Base-by-base conservation (phyloP, 2,113 vertebrate genomes). In the Gasterosteus nipponicus region DNA sequence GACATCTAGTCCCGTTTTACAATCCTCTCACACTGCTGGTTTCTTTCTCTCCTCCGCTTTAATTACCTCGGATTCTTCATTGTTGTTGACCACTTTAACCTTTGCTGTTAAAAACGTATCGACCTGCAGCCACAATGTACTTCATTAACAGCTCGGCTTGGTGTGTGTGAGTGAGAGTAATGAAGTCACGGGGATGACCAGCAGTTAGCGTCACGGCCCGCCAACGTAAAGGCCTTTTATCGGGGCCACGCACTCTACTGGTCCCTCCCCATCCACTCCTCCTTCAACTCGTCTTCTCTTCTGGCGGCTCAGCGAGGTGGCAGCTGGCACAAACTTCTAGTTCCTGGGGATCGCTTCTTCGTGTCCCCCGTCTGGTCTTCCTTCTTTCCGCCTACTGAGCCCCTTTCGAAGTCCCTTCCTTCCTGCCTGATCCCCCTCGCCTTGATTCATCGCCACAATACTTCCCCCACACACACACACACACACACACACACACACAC, bases 391-490 rank as follows among this genome's bases (percentile, higher is more conserved):
- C 77, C 86, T 74, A 67, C 84, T 87, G 87, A 89, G 87, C 89
- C 77, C 78, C 81, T 73, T 54, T 81, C 78, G 91, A 89, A 93
- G 87, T 86, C 89, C 73, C 81, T 90, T 93, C 88, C 88, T 91
- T 92, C 91, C 91, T 89, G 80, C 66, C 68, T 82, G 80, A 87
- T 87, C 75, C 85, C 19, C 31, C 69, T 73, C 62, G 81, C 78
- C 77, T 88, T 82, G 89, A 77, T 86, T 84, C 89, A 86, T 81
- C 69, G 69, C 84, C 82, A 78, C 89, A 84, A 41, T 73, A 69
- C 81, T 86, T 91, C 84, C 85, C 71, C 76, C 66, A 42, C 79
- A 88, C 85, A 89, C 88, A 89, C 80, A 81, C 86, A 81, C 77
- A 49, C 85, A 91, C 85, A 26, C 66, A 38, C 79, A 88, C 85